A percentile compares a stretch with the other conserved stretches of the same genome.
These are phyloP conservation scores for Bucorvus abyssinicus DNA, from an alignment of 2,797 vertebrate species.

Conservation along the genomic window DNA sequence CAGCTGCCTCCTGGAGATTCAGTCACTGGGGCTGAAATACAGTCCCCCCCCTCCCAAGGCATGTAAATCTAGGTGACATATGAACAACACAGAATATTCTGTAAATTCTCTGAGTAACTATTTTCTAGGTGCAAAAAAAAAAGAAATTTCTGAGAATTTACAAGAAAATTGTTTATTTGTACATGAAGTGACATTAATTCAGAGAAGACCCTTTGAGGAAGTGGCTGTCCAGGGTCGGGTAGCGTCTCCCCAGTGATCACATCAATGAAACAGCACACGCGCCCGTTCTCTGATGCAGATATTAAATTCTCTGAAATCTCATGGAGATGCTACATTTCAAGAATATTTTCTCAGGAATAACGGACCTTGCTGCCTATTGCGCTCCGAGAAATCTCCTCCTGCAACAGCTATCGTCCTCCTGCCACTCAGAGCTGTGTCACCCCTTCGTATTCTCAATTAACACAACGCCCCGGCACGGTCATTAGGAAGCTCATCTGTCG, in stretches of 20 bases:
- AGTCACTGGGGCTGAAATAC: neutral
- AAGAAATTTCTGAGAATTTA: neutral
- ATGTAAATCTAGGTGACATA: neutral
- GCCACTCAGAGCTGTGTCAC: neutral
- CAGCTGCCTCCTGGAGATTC: neutral
- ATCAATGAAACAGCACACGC: neutral
- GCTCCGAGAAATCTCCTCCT: neutral
- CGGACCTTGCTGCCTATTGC: neutral
- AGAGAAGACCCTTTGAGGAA: neutral
- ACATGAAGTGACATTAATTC: neutral
- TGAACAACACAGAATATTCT: neutral
- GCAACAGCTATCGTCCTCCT: neutral
- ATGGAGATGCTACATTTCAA: neutral
- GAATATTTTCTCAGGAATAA: neutral
- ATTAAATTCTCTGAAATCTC: neutral
- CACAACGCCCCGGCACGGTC: neutral
- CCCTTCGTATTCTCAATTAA: neutral
- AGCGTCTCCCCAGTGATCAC: accelerated
- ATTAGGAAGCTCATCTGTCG: neutral
- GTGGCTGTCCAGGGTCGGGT: neutral
- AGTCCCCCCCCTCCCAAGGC: neutral
- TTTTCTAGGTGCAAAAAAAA: neutral
- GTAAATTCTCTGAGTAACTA: neutral
- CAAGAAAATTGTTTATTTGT: neutral
- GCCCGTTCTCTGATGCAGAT: neutral